Evolutionary conservation across 2,113 vertebrate genomes (phyloP).

Genomic region (Tachuris rubrigastra): DNA sequence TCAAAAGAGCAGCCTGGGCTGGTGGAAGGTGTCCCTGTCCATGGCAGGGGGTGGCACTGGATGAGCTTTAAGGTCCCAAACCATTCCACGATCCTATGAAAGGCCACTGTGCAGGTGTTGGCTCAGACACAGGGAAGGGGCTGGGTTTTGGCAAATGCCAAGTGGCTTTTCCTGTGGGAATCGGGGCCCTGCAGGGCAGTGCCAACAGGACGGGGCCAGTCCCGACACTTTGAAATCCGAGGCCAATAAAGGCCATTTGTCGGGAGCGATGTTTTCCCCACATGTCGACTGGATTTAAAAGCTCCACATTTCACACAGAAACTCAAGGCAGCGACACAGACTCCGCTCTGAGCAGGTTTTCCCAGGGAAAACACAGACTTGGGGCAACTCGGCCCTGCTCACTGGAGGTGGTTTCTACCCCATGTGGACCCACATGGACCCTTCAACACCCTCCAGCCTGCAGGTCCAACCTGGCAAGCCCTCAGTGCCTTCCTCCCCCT

Average conservation of each 20-base stretch:
- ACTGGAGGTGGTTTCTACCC: background rate
- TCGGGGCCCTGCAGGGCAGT: background rate
- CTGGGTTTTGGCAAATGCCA: background rate
- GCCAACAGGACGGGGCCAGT: background rate
- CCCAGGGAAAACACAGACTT: background rate
- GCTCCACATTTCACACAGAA: background rate
- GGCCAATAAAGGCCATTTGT: conserved; percentile 42
- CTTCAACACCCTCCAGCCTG: background rate
- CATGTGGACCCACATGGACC: fast-evolving
- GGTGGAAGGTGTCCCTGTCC: background rate
- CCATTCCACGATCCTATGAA: background rate
- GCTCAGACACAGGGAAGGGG: background rate
- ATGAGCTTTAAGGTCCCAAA: background rate
- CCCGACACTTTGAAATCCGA: background rate
- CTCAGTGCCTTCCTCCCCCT: background rate
- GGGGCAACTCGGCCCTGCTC: background rate
- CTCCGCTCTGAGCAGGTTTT: background rate
- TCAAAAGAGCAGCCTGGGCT: fast-evolving
- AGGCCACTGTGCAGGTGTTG: background rate
- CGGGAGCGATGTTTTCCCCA: background rate
- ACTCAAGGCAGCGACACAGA: fast-evolving
- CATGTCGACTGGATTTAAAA: fast-evolving
- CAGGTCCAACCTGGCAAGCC: fast-evolving
- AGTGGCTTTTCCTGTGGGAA: background rate
- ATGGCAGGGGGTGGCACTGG: background rate